Conservation (phyloP, 2,797 vertebrate species). For the Crenuchus spilurus region DNA sequence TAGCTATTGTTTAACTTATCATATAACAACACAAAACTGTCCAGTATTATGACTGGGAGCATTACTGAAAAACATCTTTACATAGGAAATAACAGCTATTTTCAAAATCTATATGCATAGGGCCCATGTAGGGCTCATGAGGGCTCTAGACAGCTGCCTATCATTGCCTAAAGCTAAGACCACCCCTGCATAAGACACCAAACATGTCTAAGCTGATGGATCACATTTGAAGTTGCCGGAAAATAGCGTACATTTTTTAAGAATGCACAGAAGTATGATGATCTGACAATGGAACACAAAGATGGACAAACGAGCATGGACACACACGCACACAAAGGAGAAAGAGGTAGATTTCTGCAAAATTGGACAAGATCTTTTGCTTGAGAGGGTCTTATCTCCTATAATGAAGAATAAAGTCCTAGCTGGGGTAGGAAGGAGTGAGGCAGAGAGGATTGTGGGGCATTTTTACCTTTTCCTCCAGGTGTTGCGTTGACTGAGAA, state of each 20-base stretch:
- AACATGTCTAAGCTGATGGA: neutral
- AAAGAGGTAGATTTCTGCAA: slow-evolving; percentile 50
- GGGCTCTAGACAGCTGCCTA: too few species aligned
- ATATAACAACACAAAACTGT: too few species aligned
- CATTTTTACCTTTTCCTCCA: slow-evolving; percentile 98
- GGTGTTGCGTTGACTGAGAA: slow-evolving; percentile 91
- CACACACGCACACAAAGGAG: slow-evolving; percentile 50
- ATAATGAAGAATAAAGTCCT: slow-evolving; percentile 20
- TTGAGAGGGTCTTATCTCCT: neutral
- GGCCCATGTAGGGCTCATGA: too few species aligned
- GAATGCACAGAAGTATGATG: neutral
- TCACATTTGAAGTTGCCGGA: neutral
- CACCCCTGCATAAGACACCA: too few species aligned
- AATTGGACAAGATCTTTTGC: neutral
- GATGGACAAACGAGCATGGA: slow-evolving; percentile 2
- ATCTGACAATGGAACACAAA: slow-evolving; percentile 5
- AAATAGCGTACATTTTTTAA: neutral
- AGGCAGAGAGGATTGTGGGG: slow-evolving; percentile 49
- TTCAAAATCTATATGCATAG: too few species aligned
- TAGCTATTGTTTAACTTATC: too few species aligned
- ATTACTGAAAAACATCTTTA: too few species aligned
- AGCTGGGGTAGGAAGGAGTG: neutral
- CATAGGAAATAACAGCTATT: too few species aligned
- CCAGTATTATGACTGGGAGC: too few species aligned
- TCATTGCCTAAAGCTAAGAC: too few species aligned